Evolutionary conservation across 2,888 invertebrate genomes (phyloP), one percentile per base, ranked within the genome.

Genomic region (Ormia ochracea): DNA sequence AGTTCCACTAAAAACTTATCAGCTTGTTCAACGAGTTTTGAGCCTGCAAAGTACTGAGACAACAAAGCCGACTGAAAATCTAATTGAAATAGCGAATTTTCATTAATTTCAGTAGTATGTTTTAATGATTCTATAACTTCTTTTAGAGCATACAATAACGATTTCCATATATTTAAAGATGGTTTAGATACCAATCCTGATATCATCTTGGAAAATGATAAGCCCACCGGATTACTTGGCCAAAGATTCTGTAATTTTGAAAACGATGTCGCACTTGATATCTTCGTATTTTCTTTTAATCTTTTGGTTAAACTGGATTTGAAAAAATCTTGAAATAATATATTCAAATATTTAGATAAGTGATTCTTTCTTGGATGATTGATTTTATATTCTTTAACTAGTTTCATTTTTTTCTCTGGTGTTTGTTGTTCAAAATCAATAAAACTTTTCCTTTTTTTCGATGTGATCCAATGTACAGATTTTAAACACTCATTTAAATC

Each of bases 131-230:
- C 72, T 6, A 88, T 76, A 14, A 87, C 78, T 10, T 87, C 87
- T 14, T 82, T 83, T 2, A 90, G 81, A 1, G 83, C 81, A 75
- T 84, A 88, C 10, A 89, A 77, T 23, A 89, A 75, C 2, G 86
- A 85, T 52, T 88, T 87, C 89, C 90, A 90, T 12, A 90, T 86
- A 3, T 87, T 86, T 36, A 90, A 72, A 1, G 90, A 88, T 1
- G 89, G 88, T 65, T 88, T 89, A 1, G 88, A 86, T 82, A 87
- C 86, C 0, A 90, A 76, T 2, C 85, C 84, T 3, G 86, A 84
- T 1, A 90, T 82, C 0, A 89, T 83, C 36, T 86, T 86, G 0
- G 87, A 87, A 59, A 90, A 89, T 1, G 85, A 85, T 4, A 75
- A 74, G 0, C 90, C 89, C 0, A 86, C 87, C 1, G 84, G 83